Evolutionary conservation across 2,113 vertebrate species (phyloP), one percentile per base, ranked within the genome.

Genomic region (Hemibagrus wyckioides): DNA sequence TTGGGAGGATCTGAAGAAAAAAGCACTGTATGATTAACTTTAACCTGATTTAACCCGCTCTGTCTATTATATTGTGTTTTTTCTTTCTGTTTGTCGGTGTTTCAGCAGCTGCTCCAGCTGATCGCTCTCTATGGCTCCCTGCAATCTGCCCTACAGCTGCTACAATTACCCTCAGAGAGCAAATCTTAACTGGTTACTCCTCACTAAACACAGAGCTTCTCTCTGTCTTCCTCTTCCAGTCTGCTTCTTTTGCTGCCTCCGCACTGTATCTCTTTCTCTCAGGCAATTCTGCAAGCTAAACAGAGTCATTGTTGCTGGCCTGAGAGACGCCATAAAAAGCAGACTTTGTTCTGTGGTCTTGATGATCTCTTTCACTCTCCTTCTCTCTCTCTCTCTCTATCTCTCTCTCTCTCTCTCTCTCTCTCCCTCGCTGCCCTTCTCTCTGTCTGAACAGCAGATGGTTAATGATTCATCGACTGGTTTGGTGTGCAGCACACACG

Each of bases 381-480:
- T 41, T 67, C 81, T 80, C 75, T 73, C 87, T 84, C 84, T 59
- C 61, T 90, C 65, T 57, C 39, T 75, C 87, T 65, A 85, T 54
- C 54, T 86, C 59, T 88, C 85, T 52, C 56, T 41, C 48, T 75
- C 86, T 65, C 61, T n/a, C 73, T 80, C 73, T 80, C 71, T 75
- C 44, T 7, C 9, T 69, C 76, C 30, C 83, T 82, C 79, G 76
- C 30, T 85, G 50, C 33, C 44, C 59, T 83, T 80, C 69, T 84
- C 86, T 83, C 54, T 87, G 59, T 54, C 71, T 86, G 57, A 85
- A 88, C 90, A 92, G 92, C 93, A 94, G 92, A 93, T 89, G 93
- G 93, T 94, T 94, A 94, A 94, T 95, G 93, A 95, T 95, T 95
- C 93, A 94, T 93, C 89, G 90, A 79, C 87, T 44, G 90, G 89